These are phyloP conservation scores for Melanotaenia trifasciata DNA, from an alignment of 2,797 vertebrate genomes.

Conservation along the genomic window DNA sequence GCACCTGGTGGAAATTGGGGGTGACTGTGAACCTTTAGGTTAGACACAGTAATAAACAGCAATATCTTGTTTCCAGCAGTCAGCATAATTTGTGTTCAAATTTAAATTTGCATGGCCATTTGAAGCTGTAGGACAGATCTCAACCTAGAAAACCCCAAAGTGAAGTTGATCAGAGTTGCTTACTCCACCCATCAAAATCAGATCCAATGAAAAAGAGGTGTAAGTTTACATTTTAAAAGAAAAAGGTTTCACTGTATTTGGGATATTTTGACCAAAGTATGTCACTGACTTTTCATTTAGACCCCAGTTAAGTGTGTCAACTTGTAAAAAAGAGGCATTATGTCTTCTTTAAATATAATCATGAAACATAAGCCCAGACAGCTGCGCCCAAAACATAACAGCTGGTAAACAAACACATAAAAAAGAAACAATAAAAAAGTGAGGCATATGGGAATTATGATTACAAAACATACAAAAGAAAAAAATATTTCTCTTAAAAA, in stretches of 20 bases:
- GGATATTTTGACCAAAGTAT: background rate
- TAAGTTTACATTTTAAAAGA: background rate
- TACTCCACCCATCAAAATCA: background rate
- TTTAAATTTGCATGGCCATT: too few species aligned
- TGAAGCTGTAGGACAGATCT: too few species aligned
- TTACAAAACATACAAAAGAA: background rate
- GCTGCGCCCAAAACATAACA: slow-evolving; percentile 44
- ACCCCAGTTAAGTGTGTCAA: background rate
- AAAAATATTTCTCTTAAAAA: background rate
- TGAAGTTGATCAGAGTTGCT: too few species aligned
- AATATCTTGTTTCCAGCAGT: too few species aligned
- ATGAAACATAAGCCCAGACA: slow-evolving; percentile 42
- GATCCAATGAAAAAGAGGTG: background rate
- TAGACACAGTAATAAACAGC: too few species aligned
- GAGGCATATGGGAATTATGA: slow-evolving; percentile 26
- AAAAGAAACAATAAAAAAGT: slow-evolving; percentile 13
- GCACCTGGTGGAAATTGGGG: too few species aligned
- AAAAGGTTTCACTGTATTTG: background rate
- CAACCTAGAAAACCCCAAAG: too few species aligned
- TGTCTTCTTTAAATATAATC: slow-evolving; percentile 29
- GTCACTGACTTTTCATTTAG: background rate
- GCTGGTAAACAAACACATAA: slow-evolving; percentile 36
- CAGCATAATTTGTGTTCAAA: too few species aligned
- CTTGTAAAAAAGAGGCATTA: background rate
- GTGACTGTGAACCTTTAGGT: too few species aligned